These are phyloP conservation scores for Hystrix brachyura DNA, from an alignment of 2,113 vertebrate species.

Conservation along the genomic window DNA sequence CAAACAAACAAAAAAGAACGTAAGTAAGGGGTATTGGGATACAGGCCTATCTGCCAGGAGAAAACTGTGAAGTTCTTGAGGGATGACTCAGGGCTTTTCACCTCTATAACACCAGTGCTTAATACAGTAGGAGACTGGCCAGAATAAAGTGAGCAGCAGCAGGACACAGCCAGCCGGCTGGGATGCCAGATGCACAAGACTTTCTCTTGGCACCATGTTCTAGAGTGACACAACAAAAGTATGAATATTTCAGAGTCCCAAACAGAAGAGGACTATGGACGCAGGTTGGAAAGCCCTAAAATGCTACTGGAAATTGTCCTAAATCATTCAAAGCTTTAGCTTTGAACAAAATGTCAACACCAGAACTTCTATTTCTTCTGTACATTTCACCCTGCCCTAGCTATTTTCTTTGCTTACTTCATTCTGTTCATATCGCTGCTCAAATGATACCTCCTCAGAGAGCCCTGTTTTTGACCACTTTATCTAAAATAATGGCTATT, in stretches of 20 bases:
- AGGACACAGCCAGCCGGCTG: background rate
- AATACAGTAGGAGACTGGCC: background rate
- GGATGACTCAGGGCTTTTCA: background rate
- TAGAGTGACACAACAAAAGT: background rate
- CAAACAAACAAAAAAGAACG: background rate
- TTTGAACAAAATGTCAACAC: conserved; percentile 26
- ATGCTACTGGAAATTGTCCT: background rate
- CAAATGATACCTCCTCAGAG: background rate
- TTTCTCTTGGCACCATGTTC: background rate
- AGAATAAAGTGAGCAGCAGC: background rate
- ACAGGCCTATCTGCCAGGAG: background rate
- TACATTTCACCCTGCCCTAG: background rate
- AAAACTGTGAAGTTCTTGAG: background rate
- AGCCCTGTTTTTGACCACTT: background rate
- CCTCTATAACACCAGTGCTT: background rate
- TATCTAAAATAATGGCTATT: background rate
- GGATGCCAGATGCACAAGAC: background rate
- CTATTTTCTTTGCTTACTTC: background rate
- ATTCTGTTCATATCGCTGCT: background rate
- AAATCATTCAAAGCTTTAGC: background rate
- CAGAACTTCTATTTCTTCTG: background rate
- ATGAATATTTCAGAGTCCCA: conserved; percentile 8
- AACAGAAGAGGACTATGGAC: background rate
- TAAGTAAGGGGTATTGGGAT: background rate
- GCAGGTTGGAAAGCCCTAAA: background rate